Base-by-base conservation (phyloP, 2,113 vertebrate species). In the Erythrocercus mccallii region DNA sequence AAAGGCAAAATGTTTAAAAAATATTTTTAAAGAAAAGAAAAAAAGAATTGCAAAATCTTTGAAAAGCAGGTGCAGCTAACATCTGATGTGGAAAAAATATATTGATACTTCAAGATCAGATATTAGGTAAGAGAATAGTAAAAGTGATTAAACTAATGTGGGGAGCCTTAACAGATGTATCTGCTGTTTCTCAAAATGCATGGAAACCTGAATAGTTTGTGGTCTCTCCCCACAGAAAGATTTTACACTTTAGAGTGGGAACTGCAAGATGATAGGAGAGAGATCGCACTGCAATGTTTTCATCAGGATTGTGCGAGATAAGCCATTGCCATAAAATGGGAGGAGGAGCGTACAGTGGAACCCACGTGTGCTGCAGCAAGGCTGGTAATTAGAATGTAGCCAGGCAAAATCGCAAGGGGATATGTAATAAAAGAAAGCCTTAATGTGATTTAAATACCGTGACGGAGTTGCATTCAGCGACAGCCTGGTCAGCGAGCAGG, bases 361-460 rank as follows among this genome's bases (percentile, higher is more conserved):
- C 37, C 94, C 51, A 38, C 27, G 44, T 92, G 97, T 80, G 93
- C 98, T 98, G 98, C 98, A 97, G 95, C 97, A 96, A 98, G 98
- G 97, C 98, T 97, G 97, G 98, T 98, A 98, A 98, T 98, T 98
- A 98, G 96, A 98, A 97, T 95, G 98, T 98, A 98, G 98, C 97
- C 98, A 97, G 98, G 98, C 98, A 97, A 97, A 98, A 91, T 98
- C 98, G 97, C 98, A 98, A 97, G 98, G 98, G 98, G 97, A 62
- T 81, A 95, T 95, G 98, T 98, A 99, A 99, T 98, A 98, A 98
- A 98, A 97, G 98, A 96, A 97, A 96, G 97, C 98, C 98, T 97
- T 99, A 99, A 99, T 99, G 99, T 98, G 99, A 99, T 99, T 99
- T 98, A 98, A 99, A 98, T 98, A 99, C 98, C 98, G 95, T 99